phyloP scores from a whole-genome alignment of 1,140 invertebrate genomes.

The Tetramorium alpestre region DNA sequence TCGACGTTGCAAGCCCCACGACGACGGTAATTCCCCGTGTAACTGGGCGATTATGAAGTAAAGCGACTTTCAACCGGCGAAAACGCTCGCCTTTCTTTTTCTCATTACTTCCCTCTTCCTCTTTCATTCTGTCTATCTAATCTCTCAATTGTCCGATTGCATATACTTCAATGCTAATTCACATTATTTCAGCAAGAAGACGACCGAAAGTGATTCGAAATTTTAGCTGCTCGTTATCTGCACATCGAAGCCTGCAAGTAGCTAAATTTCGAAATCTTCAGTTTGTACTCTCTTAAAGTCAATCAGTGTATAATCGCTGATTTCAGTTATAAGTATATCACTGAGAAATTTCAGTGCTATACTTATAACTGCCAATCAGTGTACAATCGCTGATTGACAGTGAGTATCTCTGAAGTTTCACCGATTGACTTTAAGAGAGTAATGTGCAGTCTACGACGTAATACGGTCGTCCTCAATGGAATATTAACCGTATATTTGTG shows the following conservation, averaged over 20 bases:
- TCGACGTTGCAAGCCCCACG: constrained; percentile 68
- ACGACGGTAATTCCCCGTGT: constrained; percentile 73
- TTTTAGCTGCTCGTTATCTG: too few species aligned
- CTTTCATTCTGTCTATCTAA: not conserved
- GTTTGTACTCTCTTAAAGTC: too few species aligned
- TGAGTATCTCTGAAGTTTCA: too few species aligned
- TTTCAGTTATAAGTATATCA: too few species aligned
- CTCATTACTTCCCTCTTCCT: not conserved
- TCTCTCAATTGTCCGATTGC: not conserved
- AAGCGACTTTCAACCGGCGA: constrained; percentile 68
- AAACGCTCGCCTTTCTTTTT: constrained; percentile 16
- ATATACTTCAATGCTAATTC: not conserved
- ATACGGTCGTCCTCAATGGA: not conserved
- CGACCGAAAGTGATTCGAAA: not conserved
- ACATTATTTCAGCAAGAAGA: not conserved
- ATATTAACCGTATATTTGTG: not conserved
- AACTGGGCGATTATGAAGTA: constrained; percentile 74
- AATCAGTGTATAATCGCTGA: too few species aligned
- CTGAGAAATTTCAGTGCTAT: too few species aligned
- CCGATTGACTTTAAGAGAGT: too few species aligned
- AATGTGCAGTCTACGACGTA: not conserved
- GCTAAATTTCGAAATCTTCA: not conserved
- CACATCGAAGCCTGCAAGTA: not conserved
- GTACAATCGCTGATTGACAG: too few species aligned
- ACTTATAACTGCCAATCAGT: too few species aligned